A percentile compares a stretch with the other conserved stretches of the same genome.
phyloP scores from a whole-genome alignment of 2,113 vertebrate species.

The Synchiropus splendidus region DNA sequence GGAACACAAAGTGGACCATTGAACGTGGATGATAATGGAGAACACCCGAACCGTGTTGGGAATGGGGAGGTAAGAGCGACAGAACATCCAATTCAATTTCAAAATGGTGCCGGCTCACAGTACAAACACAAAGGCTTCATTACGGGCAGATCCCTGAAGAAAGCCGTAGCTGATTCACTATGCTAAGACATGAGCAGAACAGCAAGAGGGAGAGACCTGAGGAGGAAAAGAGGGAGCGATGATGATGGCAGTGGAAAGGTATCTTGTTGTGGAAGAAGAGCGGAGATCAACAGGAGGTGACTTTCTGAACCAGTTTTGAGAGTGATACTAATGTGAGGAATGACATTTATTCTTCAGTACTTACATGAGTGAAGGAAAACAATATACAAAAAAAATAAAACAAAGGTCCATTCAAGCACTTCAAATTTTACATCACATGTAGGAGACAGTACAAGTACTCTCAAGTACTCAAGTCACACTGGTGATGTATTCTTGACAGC shows the following conservation, averaged over 20 bases:
- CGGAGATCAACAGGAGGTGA: conserved; percentile 27
- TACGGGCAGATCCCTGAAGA: conserved; percentile 49
- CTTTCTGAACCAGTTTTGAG: conserved; percentile 10
- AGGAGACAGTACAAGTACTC: too few relatives aligned
- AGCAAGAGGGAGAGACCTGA: background rate
- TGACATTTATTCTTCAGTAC: too few relatives aligned
- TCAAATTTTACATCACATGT: too few relatives aligned
- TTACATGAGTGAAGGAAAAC: too few relatives aligned
- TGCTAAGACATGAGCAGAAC: conserved; percentile 28
- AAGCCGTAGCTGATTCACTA: conserved; percentile 48
- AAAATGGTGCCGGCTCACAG: conserved; percentile 47
- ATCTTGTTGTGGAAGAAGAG: conserved; percentile 37
- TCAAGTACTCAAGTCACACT: too few relatives aligned
- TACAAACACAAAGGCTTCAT: conserved; percentile 67
- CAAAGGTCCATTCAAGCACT: too few relatives aligned
- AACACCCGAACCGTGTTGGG: conserved; percentile 25
- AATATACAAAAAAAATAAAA: too few relatives aligned
- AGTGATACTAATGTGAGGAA: conserved; percentile 19
- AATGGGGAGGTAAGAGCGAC: conserved; percentile 47
- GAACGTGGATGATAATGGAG: conserved; percentile 32
- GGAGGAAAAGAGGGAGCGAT: conserved; percentile 12
- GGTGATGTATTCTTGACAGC: too few relatives aligned
- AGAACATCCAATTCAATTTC: conserved; percentile 62
- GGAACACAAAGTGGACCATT: conserved; percentile 22
- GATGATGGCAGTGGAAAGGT: conserved; percentile 17